Conservation (phyloP, 2,113 vertebrate genomes). For the Lasiurus cinereus region DNA sequence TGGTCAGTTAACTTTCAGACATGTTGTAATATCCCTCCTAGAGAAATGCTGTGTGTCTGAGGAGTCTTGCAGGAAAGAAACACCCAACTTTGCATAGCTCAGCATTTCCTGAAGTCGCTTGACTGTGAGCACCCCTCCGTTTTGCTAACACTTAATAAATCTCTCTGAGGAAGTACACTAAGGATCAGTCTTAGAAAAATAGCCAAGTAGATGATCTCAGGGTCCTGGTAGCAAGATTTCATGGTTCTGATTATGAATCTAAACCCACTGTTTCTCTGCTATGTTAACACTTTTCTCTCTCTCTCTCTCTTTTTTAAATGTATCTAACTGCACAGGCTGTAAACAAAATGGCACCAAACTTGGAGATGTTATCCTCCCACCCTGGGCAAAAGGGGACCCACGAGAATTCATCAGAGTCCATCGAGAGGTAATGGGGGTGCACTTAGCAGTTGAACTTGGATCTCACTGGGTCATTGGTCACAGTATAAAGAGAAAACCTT, state of each 20-base stretch:
- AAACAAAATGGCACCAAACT: slow-evolving; percentile 99
- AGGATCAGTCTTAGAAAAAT: background rate
- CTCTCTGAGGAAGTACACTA: background rate
- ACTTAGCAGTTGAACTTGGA: background rate
- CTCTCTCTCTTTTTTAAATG: background rate
- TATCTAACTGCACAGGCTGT: slow-evolving; percentile 88
- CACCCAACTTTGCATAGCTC: background rate
- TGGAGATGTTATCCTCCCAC: slow-evolving; percentile 96
- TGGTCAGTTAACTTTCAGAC: background rate
- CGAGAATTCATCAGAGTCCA: slow-evolving; percentile 99
- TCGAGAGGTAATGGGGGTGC: slow-evolving; percentile 90
- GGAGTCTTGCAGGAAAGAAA: background rate
- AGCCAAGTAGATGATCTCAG: background rate
- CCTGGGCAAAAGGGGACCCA: slow-evolving; percentile 98
- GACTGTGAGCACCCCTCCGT: background rate
- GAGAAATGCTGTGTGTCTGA: background rate
- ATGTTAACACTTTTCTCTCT: background rate
- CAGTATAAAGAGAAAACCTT: background rate
- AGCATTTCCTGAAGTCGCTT: background rate
- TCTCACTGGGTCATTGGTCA: background rate
- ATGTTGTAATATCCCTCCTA: background rate
- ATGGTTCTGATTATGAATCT: background rate
- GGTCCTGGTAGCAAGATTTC: background rate
- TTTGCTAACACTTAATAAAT: background rate
- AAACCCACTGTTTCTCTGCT: background rate